Conservation (phyloP, 2,113 vertebrate species). For the Halichoeres trimaculatus region DNA sequence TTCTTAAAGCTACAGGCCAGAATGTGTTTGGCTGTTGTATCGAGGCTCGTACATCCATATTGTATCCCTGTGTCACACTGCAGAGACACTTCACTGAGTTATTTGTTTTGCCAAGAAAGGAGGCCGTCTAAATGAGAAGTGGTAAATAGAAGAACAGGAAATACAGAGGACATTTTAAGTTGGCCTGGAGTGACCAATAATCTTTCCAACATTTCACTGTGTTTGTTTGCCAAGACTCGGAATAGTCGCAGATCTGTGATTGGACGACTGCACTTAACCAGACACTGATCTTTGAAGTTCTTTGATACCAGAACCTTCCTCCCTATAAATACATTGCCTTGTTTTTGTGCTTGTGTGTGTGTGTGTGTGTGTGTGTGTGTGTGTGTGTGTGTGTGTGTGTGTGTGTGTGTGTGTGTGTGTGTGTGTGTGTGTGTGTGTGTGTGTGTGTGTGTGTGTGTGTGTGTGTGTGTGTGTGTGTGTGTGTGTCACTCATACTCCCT, state of each 20-base stretch:
- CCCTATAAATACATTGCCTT: slow-evolving; percentile 67
- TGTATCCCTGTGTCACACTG: slow-evolving; percentile 16
- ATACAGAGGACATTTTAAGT: slow-evolving; percentile 38
- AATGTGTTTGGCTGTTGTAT: slow-evolving; percentile 23
- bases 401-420: slow-evolving; percentile 49
- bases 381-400: slow-evolving; percentile 49
- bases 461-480: slow-evolving; percentile 31
- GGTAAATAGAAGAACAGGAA: slow-evolving; percentile 44
- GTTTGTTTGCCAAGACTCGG: slow-evolving; percentile 50
- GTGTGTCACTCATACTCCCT: slow-evolving; percentile 73
- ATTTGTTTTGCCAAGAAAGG: slow-evolving; percentile 34
- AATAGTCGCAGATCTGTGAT: slow-evolving; percentile 55
- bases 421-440: slow-evolving; percentile 41
- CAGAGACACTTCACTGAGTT: slow-evolving; percentile 10
- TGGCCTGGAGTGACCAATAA: slow-evolving; percentile 44
- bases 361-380: slow-evolving; percentile 35
- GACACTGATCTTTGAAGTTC: slow-evolving; percentile 50
- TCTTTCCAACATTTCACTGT: slow-evolving; percentile 43
- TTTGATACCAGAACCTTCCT: slow-evolving; percentile 60
- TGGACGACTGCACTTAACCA: slow-evolving; percentile 52
- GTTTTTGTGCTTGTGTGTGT: slow-evolving; percentile 44
- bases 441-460: slow-evolving; percentile 40
- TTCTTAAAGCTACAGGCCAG: slow-evolving; percentile 68
- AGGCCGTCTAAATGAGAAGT: slow-evolving; percentile 40
- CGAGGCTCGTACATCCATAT: slow-evolving; percentile 16